These are phyloP conservation scores for Malacoctenus gilli DNA, from an alignment of 2,797 vertebrate species.

Conservation along the genomic window DNA sequence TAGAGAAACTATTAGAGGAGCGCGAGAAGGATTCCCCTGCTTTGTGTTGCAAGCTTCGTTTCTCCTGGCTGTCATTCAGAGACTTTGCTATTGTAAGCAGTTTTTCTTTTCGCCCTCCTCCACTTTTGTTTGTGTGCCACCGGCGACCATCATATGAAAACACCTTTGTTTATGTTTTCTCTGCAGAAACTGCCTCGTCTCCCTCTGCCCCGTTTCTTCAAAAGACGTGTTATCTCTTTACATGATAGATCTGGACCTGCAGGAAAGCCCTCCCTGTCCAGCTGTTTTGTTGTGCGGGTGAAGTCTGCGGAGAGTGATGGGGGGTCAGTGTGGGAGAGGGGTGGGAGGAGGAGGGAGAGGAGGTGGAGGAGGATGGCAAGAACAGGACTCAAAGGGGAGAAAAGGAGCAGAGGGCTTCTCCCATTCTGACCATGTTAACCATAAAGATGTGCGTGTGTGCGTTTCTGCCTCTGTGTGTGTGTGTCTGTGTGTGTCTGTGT, in stretches of 20 bases:
- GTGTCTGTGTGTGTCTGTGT: constrained; percentile 39
- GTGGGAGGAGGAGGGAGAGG: constrained; percentile 25
- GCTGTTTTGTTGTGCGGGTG: constrained; percentile 70
- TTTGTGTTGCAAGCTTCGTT: constrained; percentile 49
- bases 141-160: constrained; percentile 75
- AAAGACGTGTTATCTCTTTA: constrained; percentile 74
- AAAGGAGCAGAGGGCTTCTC: constrained; percentile 52
- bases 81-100: constrained; percentile 74
- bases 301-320: constrained; percentile 59
- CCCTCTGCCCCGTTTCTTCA: constrained; percentile 59
- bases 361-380: too few relatives aligned
- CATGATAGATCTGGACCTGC: constrained; percentile 74
- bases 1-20: constrained; percentile 33
- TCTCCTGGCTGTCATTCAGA: constrained; percentile 71
- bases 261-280: constrained; percentile 72
- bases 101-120: constrained; percentile 62
- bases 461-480: constrained; percentile 26
- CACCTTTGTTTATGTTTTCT: constrained; percentile 72
- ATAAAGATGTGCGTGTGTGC: constrained; percentile 42
- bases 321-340: constrained; percentile 42
- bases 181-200: constrained; percentile 49
- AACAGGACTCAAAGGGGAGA: too few relatives aligned
- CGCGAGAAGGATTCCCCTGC: constrained; percentile 39
- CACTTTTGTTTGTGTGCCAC: constrained; percentile 56
- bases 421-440: constrained; percentile 49